Base-by-base conservation (phyloP, 2,888 invertebrate genomes). In the Peribatodes rhomboidaria region DNA sequence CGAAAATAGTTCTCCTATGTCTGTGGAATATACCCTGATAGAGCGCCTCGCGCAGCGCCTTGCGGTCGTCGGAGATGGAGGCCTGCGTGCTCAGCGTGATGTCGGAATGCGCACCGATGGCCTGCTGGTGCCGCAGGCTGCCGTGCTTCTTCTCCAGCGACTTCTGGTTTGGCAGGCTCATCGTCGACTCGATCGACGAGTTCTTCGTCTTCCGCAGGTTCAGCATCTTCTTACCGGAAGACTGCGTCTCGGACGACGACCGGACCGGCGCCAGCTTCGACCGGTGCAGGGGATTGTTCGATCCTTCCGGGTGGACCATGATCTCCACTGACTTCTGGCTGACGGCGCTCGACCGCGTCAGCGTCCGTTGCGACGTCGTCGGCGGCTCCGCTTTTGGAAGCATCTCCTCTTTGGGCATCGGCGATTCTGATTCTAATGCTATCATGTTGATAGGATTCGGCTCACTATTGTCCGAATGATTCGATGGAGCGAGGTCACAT, bases 11-110 rank as follows among this genome's bases (percentile, higher is more conserved):
- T 81, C 96, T 93, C 71, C 96, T 92, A 88, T 96, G 96, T 73
- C 96, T 95, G 91, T 96, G 96, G 85, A 96, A 96, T 82, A 96
- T 96, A 86, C 96, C 96, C 88, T 96, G 96, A 85, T 96, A 96
- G 75, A 96, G 90, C 68, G 96, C 96, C 83, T 96, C 96, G 70
- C 96, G 92, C 69, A 95, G 83, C 53, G 96, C 95, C 86, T 96
- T 96, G 73, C 96, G 88, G 83, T 95, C 95, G 77, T 95, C 95
- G 7, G 89, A 83, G 67, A 91, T 92, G 22, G 92, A 88, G 53
- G 90, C 87, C 78, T 90, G 94, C 46, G 92, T 89, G 70, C 87
- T 89, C 69, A 94, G 76, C 50, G 95, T 94, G 68, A 94, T 84
- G 74, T 95, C 95, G 49, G 95, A 95, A 71, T 94, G 94, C 44